Percentiles rank a stretch among this genome's conserved stretches.
Conservation (phyloP, 1,140 invertebrate genomes). For the Bombus superbus region DNA sequence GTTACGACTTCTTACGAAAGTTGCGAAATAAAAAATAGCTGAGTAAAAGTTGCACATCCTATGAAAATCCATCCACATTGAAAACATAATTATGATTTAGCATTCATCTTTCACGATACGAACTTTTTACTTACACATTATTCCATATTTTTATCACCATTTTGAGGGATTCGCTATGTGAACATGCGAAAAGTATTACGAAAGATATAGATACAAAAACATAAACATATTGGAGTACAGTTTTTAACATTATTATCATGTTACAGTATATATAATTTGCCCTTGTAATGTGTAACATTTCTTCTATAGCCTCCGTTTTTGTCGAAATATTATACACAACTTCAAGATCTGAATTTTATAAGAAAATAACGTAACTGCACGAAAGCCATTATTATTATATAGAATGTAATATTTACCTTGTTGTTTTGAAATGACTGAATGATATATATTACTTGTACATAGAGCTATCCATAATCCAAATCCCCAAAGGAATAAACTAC, state of each 20-base stretch:
- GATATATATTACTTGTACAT: slow-evolving; percentile 37
- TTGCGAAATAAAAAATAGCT: neutral
- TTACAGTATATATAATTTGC: neutral
- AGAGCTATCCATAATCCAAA: slow-evolving; percentile 53
- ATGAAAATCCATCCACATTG: neutral
- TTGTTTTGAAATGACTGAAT: neutral
- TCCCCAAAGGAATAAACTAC: slow-evolving; percentile 42
- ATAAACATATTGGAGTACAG: neutral
- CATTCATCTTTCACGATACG: neutral
- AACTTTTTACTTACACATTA: slow-evolving; percentile 33
- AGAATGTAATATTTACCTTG: slow-evolving; percentile 11
- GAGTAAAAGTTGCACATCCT: neutral
- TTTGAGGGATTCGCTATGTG: neutral
- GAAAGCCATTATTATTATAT: neutral
- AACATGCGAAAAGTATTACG: neutral
- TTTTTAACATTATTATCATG: neutral
- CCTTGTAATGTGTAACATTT: neutral
- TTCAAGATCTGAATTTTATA: slow-evolving; percentile 3
- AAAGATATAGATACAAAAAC: neutral
- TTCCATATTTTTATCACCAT: neutral
- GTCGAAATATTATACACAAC: neutral
- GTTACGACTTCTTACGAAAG: neutral
- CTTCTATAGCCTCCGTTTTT: neutral
- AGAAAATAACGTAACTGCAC: slow-evolving; percentile 1
- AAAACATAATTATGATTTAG: neutral